Base-by-base conservation (phyloP, 2,113 vertebrate species). In the Steatornis caripensis region DNA sequence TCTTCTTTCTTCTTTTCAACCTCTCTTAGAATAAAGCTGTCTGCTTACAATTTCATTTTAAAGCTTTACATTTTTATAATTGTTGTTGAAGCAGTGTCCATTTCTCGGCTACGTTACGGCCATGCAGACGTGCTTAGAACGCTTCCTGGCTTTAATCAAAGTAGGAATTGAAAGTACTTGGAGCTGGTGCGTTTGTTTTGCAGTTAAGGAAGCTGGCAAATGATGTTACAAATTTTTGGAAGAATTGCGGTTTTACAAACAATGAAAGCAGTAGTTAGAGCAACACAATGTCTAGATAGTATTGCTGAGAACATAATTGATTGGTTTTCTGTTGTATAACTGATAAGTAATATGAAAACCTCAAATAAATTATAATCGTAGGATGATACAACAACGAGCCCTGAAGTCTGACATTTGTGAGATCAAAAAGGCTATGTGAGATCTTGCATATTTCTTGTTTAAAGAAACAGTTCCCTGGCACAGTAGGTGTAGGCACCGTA, bases 181-280 rank as follows among this genome's bases (percentile, higher is more conserved):
- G 51, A 93, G 49, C 41, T 0, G 0, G 19, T n/a, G 15, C 0
- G 0, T 90, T 64, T 68, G 34, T 81, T 88, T 75, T 68, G 39
- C 55, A 64, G 32, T 55, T 60, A 48, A 93, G 88, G 82, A 93
- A 95, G 88, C 72, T 95, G 95, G 93, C 93, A 95, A 48, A 15
- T 12, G 90, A 93, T 96, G 82, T 90, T 94, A 95, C 19, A 80
- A 74, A 74, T 86, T 92, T 89, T 84, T 62, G 62, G 75, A 66
- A 78, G 90, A 92, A 90, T 77, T 96, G 96, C 8, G 92, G 87
- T 87, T 94, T 94, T 94, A 37, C 37, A 96, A 71, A 90, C 85
- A 88, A 94, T 90, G 85, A 29, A 60, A 77, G 58, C n/a, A 65
- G 70, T 21, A 39, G 32, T 80, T 90, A 15, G 37, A 61, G 75